Base-by-base conservation (phyloP, 2,888 invertebrate genomes). In the Tanytarsus gracilentus region DNA sequence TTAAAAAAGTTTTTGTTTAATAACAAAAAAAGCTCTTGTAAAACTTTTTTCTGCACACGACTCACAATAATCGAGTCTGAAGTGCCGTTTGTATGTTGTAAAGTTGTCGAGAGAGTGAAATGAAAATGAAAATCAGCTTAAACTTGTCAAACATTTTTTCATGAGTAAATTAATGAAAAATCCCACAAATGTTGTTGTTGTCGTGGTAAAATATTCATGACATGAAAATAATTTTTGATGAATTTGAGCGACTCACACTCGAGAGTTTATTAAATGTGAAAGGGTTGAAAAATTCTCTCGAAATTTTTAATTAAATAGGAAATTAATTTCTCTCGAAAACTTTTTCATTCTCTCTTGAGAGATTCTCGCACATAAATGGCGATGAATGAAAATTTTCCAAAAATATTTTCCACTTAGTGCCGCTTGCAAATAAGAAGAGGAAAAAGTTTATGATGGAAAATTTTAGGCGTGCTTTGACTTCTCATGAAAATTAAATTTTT, bases 11-110 rank as follows among this genome's bases (percentile, higher is more conserved):
- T n/a, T n/a, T n/a, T n/a, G n/a, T n/a, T n/a, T n/a, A n/a, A n/a
- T n/a, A n/a, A n/a, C n/a, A n/a, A n/a, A n/a, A n/a, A 25, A 58
- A 58, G 48, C 58, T 48, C 58, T 58, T 58, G 58, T 58, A 58
- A 58, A 58, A 58, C n/a, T 44, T 36, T 36, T 44, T 44, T 44
- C 23, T 44, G 44, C 23, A 23, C 23, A 44, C 23, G 44, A 44
- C 33, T 11, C 33, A 33, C n/a, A n/a, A n/a, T 14, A 36, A 36
- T 14, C 16, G 36, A 14, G 36, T 23, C 18, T 23, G 21, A 44
- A 18, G 44, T 18, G 18, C 44, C 23, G 18, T 18, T 44, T 23
- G 44, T 23, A 18, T 44, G 44, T 44, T 44, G 11, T 21, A 7
- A 21, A 44, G 18, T 44, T 44, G 44, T 21, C 30, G 44, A 21